Percentiles rank a stretch among this genome's conserved stretches.
These are phyloP conservation scores for Drosophila neonasuta DNA, from an alignment of 2,888 invertebrate genomes.

Conservation along the genomic window DNA sequence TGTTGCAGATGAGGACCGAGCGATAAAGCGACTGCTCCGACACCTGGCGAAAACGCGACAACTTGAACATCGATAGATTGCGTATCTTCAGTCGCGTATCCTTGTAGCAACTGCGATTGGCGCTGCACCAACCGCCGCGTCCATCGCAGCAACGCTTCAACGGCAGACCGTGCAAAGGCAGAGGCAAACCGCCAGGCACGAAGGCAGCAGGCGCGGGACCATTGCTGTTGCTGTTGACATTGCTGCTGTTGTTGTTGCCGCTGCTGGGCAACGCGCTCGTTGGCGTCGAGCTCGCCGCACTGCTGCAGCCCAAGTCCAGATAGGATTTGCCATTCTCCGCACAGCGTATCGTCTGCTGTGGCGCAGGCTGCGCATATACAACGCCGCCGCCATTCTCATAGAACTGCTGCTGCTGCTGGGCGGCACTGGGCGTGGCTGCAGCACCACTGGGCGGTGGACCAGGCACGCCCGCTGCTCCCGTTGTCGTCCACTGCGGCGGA, in stretches of 20 bases:
- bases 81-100: conserved; percentile 93
- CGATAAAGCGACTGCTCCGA: conserved; percentile 94
- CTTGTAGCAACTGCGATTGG: conserved; percentile 89
- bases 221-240: conserved; percentile 6
- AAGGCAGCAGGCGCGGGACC: conserved; percentile 39
- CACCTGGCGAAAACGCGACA: conserved; percentile 92
- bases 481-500: conserved; percentile 71
- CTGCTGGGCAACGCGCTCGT: conserved; percentile 31
- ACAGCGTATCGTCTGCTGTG: conserved; percentile 92
- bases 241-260: conserved; percentile 1
- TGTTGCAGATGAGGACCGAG: conserved; percentile 96
- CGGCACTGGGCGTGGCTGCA: conserved; percentile 27
- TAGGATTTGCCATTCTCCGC: conserved; percentile 96
- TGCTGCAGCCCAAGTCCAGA: conserved; percentile 90
- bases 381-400: conserved; percentile 60
- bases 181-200: conserved; percentile 47
- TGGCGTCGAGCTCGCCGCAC: conserved; percentile 72
- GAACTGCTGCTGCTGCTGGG: conserved; percentile 65
- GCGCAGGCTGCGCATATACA: conserved; percentile 84
- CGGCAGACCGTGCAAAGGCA: conserved; percentile 75
- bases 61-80: conserved; percentile 95
- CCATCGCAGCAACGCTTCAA: conserved; percentile 87
- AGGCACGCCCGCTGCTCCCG: conserved; percentile 15
- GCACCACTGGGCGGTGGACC: conserved; percentile 22
- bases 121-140: conserved; percentile 87